phyloP scores from a whole-genome alignment of 2,797 vertebrate species.

The Crocodylus rhombifer region DNA sequence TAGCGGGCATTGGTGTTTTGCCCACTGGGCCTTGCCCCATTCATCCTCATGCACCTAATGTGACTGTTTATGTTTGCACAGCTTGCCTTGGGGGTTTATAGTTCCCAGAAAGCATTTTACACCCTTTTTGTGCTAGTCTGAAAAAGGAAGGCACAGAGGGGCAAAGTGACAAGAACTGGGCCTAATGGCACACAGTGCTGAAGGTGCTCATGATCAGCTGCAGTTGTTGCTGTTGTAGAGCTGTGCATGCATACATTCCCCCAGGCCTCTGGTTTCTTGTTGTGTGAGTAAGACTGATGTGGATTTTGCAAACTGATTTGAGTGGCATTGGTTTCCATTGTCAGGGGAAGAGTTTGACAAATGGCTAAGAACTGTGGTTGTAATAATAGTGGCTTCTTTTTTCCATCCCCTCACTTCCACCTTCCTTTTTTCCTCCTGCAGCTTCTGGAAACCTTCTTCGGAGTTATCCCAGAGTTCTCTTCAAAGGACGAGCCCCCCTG shows the following conservation, averaged over 20 bases:
- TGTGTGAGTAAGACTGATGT: background rate
- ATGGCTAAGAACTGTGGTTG: background rate
- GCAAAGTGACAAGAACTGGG: background rate
- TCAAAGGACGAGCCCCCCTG: slow-evolving; percentile 89
- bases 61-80: background rate
- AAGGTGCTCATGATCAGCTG: background rate
- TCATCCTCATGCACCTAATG: background rate
- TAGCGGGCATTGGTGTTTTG: background rate
- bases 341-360: background rate
- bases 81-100: background rate
- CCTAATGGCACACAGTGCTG: background rate
- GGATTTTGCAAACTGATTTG: background rate
- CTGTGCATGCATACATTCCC: background rate
- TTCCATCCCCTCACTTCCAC: background rate
- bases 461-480: slow-evolving; percentile 77
- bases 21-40: background rate
- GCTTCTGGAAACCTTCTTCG: slow-evolving; percentile 79
- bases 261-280: background rate
- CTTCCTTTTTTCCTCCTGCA: slow-evolving; percentile 71
- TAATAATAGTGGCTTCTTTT: slow-evolving; percentile 27
- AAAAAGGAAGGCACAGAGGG: background rate
- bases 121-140: background rate
- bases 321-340: background rate
- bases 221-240: background rate
- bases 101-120: background rate